Base-by-base conservation (phyloP, 2,797 vertebrate species). In the Notolepis coatsorum region DNA sequence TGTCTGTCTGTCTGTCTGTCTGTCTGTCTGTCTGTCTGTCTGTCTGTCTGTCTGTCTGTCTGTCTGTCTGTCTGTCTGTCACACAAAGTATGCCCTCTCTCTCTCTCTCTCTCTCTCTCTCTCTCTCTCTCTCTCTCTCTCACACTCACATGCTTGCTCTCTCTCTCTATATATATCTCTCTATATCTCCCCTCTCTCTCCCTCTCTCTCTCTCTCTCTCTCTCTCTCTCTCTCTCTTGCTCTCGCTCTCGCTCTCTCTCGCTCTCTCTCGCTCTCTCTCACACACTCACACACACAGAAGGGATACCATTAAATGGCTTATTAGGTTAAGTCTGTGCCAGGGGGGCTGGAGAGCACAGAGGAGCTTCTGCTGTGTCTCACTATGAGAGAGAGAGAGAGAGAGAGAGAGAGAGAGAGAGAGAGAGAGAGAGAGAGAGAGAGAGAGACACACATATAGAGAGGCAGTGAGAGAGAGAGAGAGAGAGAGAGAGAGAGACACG, bases 261-360 rank as follows among this genome's bases (percentile, higher is more conserved):
- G 8, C 10, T 47, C 33, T 42, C 21, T 43, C 49, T 28, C 13
- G 18, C 25, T 30, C 53, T 62, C 17, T 49, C 12, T 10, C 48
- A 43, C 56, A 67, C 54, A 38, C 50, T 13, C 33, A 38, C 33
- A 24, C 18, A 43, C 49, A 54, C 65, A 70, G 73, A 33, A 28
- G 62, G 68, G 72, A 77, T 68, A 54, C 72, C 71, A 64, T 72
- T 59, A 75, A 75, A 74, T 5, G 18, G 54, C 73, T 89, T 89
- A 88, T 90, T 86, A 75, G 82, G 84, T 90, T 80, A 89, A 84
- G 69, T 66, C 65, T 73, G 75, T 58, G 74, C 81, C 62, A 25
- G 53, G 54, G 71, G 83, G 70, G 31, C 56, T 41, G 62, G 57
- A 39, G 46, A 43, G 61, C 67, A 46, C 73, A 78, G 77, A 82